Percentiles rank a stretch among this genome's conserved stretches.
phyloP scores from a whole-genome alignment of 2,797 vertebrate genomes.

The Chrysocyon brachyurus region DNA sequence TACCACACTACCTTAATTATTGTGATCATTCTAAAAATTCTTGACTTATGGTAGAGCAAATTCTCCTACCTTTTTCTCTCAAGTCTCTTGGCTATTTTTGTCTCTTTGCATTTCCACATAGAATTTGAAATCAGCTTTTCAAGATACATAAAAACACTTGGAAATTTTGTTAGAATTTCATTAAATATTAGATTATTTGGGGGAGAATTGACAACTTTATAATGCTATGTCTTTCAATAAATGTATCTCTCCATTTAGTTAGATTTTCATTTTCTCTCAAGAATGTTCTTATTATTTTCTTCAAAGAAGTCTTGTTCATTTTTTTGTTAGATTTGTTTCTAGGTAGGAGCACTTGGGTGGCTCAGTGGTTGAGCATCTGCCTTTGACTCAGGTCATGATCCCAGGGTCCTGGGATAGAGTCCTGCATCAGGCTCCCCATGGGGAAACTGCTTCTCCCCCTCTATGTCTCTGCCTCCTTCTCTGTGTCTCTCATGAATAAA shows the following conservation, averaged over 20 bases:
- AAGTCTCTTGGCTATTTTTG: not conserved
- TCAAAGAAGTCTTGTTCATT: not conserved
- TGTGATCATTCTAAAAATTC: not conserved
- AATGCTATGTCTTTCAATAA: not conserved
- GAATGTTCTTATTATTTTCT: not conserved
- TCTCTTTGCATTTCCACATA: not conserved
- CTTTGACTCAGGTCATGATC: too few relatives aligned
- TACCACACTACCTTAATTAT: not conserved
- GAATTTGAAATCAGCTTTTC: not conserved
- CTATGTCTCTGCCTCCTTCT: too few relatives aligned
- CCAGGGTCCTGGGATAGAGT: too few relatives aligned
- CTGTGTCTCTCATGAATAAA: too few relatives aligned
- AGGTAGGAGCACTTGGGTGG: not conserved
- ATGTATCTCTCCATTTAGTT: not conserved
- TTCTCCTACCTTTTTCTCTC: not conserved
- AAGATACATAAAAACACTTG: not conserved
- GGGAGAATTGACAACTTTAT: not conserved
- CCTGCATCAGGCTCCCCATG: too few relatives aligned
- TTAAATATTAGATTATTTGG: not conserved
- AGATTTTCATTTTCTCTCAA: not conserved
- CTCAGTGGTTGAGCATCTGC: too few relatives aligned
- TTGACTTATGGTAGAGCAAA: slow-evolving; percentile 6
- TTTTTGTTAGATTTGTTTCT: not conserved
- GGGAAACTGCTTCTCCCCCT: too few relatives aligned
- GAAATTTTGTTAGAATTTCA: not conserved